Base-by-base conservation (phyloP, 2,888 invertebrate genomes). In the Melinaea menophilus region DNA sequence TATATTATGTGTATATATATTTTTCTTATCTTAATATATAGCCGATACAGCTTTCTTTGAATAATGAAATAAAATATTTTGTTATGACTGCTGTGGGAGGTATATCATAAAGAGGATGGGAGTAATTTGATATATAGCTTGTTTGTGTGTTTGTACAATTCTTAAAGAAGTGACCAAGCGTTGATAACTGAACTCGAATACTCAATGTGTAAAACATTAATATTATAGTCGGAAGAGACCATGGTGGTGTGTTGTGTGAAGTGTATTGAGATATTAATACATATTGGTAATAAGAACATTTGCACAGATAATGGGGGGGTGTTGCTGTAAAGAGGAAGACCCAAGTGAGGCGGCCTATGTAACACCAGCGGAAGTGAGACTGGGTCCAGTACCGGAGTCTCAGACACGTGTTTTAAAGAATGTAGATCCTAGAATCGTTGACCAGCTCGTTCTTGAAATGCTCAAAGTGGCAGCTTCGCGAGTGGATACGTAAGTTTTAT, bases 361-460 rank as follows among this genome's bases (percentile, higher is more conserved):
- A 65, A 82, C 86, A 34, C 79, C 82, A 37, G 70, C 76, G 62
- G 77, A 76, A 60, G 67, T 75, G 65, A 66, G 72, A 59, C 57
- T 69, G 67, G 65, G 76, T 66, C 66, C 72, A 60, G 54, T 70
- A 66, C 59, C 71, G 64, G 75, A 82, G 72, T 63, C 71, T 55
- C 71, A 66, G 22, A 67, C 72, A 69, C 71, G 69, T 59, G 46
- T 72, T 62, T 64, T 71, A 55, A 76, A 79, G 72, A 71, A 80
- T 2, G 70, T 78, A 76, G 75, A 92, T 89, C 55, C 88, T 79
- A 67, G 85, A 82, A 61, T 93, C 7, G 77, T 96, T 33, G 95
- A 96, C 78, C 92, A 92, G 67, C 91, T 97, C 58, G 95, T 98
- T 31, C 86, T 95, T 59, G 95, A 97, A 79, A 96, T 96, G 13